phyloP scores from a whole-genome alignment of 2,797 vertebrate genomes.

The Sphenopsis melanotis region DNA sequence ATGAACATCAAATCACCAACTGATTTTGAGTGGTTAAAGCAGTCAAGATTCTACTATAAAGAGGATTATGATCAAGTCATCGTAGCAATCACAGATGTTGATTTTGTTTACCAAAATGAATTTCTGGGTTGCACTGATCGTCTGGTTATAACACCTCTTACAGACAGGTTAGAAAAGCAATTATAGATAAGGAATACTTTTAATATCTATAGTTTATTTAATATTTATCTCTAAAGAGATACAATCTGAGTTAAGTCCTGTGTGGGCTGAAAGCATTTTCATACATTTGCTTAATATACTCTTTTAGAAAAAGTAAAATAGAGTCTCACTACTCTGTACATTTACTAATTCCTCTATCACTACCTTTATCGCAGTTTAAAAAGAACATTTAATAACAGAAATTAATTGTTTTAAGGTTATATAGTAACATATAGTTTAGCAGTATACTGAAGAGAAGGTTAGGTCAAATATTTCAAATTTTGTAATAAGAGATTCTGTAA shows the following conservation, averaged over 20 bases:
- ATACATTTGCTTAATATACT: background rate
- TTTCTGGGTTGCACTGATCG: slow-evolving; percentile 81
- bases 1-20: slow-evolving; percentile 72
- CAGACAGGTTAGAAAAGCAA: slow-evolving; percentile 71
- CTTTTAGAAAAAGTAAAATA: background rate
- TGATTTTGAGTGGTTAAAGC: slow-evolving; percentile 81
- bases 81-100: slow-evolving; percentile 78
- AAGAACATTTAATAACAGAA: background rate
- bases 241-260: background rate
- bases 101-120: slow-evolving; percentile 81
- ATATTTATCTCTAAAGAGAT: background rate
- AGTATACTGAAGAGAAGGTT: background rate
- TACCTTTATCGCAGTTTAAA: background rate
- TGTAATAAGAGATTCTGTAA: background rate
- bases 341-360: background rate
- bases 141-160: slow-evolving; percentile 79
- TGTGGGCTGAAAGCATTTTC: background rate
- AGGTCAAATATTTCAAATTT: background rate
- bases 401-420: background rate
- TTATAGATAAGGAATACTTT: background rate
- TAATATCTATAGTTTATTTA: background rate
- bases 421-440: background rate
- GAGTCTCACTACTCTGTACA: background rate
- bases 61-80: slow-evolving; percentile 72
- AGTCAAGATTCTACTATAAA: slow-evolving; percentile 79